A percentile compares a stretch with the other conserved stretches of the same genome.
Evolutionary conservation across 64 coral and sea anemone genomes (phyloP).

Genomic region (Stichodactyla helianthus): DNA sequence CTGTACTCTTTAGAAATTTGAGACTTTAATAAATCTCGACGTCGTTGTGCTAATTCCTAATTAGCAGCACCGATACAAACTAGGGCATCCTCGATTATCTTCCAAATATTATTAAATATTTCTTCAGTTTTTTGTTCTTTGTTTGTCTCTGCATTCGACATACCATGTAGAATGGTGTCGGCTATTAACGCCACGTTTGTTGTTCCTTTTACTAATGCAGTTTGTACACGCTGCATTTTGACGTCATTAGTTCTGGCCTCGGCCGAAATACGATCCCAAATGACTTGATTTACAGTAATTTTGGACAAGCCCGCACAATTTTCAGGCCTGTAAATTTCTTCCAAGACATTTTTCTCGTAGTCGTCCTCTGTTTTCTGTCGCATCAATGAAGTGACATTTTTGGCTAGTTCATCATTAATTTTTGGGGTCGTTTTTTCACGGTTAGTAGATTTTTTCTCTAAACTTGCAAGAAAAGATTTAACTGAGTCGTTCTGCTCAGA

Average conservation of each 20-base stretch:
- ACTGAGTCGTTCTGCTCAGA: too few species aligned
- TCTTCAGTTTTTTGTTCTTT: neutral
- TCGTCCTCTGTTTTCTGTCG: conserved; percentile 46
- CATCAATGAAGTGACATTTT: conserved; percentile 40
- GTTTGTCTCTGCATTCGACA: neutral
- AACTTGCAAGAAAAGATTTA: neutral
- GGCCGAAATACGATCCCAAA: conserved; percentile 34
- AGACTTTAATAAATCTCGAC: neutral
- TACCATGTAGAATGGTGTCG: conserved; percentile 4
- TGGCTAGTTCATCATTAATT: conserved; percentile 41
- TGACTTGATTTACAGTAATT: conserved; percentile 36
- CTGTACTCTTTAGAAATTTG: too few species aligned
- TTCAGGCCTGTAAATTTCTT: conserved; percentile 12
- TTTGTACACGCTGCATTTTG: conserved; percentile 38
- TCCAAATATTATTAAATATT: conserved; percentile 38
- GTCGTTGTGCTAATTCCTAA: conserved; percentile 18
- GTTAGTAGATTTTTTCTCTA: conserved; percentile 20
- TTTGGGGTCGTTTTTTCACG: conserved; percentile 16
- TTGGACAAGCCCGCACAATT: conserved; percentile 45
- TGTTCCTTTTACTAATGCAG: conserved; percentile 40
- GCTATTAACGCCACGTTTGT: conserved; percentile 39
- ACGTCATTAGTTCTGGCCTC: conserved; percentile 22
- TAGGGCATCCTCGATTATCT: conserved; percentile 28
- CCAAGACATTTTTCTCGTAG: conserved; percentile 23
- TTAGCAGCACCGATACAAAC: conserved; percentile 28